Evolutionary conservation across 2,888 invertebrate genomes (phyloP), one percentile per base, ranked within the genome.

Genomic region (Chrysopilus asiliformis): DNA sequence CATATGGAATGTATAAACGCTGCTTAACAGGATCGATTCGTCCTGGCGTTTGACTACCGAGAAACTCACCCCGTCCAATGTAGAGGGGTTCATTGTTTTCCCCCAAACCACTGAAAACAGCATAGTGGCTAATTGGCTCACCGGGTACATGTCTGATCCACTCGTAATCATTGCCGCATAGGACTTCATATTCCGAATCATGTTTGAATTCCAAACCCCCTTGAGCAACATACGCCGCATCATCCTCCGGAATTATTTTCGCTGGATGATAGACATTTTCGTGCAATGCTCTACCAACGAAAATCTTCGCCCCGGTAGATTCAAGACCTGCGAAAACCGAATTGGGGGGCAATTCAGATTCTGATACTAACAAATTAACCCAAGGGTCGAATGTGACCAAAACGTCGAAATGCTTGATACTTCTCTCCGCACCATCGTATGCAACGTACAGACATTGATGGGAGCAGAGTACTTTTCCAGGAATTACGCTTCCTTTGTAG

Each of bases 221-320:
- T 42, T 53, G 59, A 32, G 49, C 49, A 3, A 61, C 49, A 32
- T 61, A 61, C 1, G 58, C 60, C 13, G 47, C 48, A 9, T 51
- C 50, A 40, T 60, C 59, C 47, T 54, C 59, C 7, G 60, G 61
- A 15, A 75, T 66, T 1, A 76, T 67, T 60, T 76, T 76, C 1
- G 75, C 74, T 4, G 75, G 74, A 12, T 75, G 45, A 55, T 68
- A 66, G 45, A 75, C 74, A n/a, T 73, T 73, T 34, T 68, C 65
- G 46, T 74, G 72, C 42, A 53, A 62, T 9, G 70, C 65, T 7
- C 63, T 60, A 0, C 64, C 63, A 15, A 64, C 59, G 42, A 60
- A 64, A 25, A 64, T 60, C 22, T 57, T 55, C 3, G 56, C 32
- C 12, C 60, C 52, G 39, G 64, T 60, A 26, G 51, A 44, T 41